phyloP scores from a whole-genome alignment of 2,888 invertebrate genomes.

The Liopterus haemorrhoidalis region DNA sequence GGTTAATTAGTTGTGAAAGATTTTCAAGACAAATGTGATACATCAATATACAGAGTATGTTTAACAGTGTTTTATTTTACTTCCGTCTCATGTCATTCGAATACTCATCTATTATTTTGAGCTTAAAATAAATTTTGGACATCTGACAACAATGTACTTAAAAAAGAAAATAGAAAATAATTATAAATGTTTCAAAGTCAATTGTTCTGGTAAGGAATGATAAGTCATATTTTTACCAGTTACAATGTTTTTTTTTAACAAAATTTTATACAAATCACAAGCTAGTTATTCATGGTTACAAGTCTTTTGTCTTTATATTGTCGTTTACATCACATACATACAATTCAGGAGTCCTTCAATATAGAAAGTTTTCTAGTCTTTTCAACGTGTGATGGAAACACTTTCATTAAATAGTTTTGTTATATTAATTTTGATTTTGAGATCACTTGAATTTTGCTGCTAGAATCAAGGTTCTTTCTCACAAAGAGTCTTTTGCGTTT shows the following conservation, averaged over 20 bases:
- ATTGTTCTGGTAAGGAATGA: constrained; percentile 57
- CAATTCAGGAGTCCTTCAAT: constrained; percentile 7
- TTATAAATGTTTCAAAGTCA: constrained; percentile 18
- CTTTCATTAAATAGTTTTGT: too few species aligned
- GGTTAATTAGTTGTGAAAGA: neutral
- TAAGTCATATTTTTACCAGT: constrained; percentile 57
- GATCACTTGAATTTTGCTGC: too few species aligned
- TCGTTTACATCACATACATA: too few species aligned
- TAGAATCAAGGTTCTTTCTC: too few species aligned
- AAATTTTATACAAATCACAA: constrained; percentile 30
- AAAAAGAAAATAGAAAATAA: constrained; percentile 22
- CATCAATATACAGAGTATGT: neutral
- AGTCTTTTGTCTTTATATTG: constrained; percentile 22
- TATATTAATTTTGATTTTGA: constrained; percentile 1
- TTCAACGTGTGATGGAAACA: constrained; percentile 18
- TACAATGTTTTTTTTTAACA: constrained; percentile 44
- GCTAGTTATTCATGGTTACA: constrained; percentile 36
- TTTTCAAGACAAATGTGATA: neutral
- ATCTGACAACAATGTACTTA: constrained; percentile 17
- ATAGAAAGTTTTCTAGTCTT: constrained; percentile 21
- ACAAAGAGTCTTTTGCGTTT: too few species aligned
- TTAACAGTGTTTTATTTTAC: constrained; percentile 3
- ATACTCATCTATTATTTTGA: constrained; percentile 18
- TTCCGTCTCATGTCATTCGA: constrained; percentile 16
- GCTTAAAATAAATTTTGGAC: constrained; percentile 17